A percentile compares a stretch with the other conserved stretches of the same genome.
Conservation (phyloP, 2,113 vertebrate species). For the Cavia aperea region DNA sequence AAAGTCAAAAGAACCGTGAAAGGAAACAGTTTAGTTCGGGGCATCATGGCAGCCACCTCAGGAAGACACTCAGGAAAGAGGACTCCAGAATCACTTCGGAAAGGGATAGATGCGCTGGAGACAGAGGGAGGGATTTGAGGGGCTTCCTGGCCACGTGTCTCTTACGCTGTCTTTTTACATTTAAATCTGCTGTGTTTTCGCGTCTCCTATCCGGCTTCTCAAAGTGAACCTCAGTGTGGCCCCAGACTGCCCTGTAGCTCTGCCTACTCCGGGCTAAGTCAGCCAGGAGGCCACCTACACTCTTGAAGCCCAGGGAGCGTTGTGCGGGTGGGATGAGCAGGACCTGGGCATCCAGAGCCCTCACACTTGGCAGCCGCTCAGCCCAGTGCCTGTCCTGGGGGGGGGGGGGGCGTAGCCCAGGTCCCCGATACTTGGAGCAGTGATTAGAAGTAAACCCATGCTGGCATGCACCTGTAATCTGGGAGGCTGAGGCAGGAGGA, state of each 20-base stretch:
- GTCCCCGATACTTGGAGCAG: neutral
- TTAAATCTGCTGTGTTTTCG: neutral
- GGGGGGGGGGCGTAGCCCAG: neutral
- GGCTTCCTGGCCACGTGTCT: neutral
- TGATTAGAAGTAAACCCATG: neutral
- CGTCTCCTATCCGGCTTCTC: neutral
- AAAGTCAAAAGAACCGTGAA: neutral
- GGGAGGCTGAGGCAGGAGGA: neutral
- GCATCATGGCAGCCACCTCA: neutral
- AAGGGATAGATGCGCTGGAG: neutral
- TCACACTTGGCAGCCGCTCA: neutral
- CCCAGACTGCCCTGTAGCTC: neutral
- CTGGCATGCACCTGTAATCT: neutral
- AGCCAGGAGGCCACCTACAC: neutral
- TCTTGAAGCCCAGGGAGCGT: neutral
- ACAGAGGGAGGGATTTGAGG: neutral
- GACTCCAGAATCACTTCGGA: neutral
- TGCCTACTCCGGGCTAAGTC: neutral
- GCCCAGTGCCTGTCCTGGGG: neutral
- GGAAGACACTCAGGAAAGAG: neutral
- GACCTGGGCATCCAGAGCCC: neutral
- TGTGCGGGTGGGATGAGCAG: neutral
- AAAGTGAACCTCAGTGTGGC: neutral
- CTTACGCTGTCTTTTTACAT: neutral
- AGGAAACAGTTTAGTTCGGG: neutral